Conservation (phyloP, 53 echinoderm and acorn worm species). For the Pentamera pediparva region DNA sequence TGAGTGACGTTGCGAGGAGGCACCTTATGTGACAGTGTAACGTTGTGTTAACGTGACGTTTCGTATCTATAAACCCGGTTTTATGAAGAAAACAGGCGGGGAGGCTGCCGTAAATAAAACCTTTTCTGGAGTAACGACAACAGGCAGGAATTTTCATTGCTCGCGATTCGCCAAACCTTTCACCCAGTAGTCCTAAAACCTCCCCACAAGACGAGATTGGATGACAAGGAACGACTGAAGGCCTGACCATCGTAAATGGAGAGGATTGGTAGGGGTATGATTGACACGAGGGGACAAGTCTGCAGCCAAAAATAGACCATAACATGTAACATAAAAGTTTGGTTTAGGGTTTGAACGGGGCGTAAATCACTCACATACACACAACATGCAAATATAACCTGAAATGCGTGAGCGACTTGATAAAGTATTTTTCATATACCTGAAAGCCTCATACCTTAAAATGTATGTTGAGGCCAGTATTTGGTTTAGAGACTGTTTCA, state of each 20-base stretch:
- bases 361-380: too few species aligned
- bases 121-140: conserved; percentile 22
- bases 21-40: neutral
- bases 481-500: too few species aligned
- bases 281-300: too few species aligned
- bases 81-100: conserved; percentile 30
- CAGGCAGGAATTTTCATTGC: conserved; percentile 25
- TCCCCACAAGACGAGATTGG: conserved; percentile 2
- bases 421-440: too few species aligned
- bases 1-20: too few species aligned
- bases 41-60: conserved; percentile 22
- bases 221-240: conserved; percentile 17
- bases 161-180: neutral
- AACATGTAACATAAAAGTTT: too few species aligned
- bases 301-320: too few species aligned
- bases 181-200: conserved; percentile 3
- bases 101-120: conserved; percentile 20
- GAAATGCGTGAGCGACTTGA: too few species aligned
- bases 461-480: too few species aligned
- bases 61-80: conserved; percentile 23
- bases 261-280: neutral
- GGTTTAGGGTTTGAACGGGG: too few species aligned
- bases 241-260: conserved; percentile 20
- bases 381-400: too few species aligned
- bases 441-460: too few species aligned